phyloP scores from a whole-genome alignment of 2,888 invertebrate species.

The Labia minor region DNA sequence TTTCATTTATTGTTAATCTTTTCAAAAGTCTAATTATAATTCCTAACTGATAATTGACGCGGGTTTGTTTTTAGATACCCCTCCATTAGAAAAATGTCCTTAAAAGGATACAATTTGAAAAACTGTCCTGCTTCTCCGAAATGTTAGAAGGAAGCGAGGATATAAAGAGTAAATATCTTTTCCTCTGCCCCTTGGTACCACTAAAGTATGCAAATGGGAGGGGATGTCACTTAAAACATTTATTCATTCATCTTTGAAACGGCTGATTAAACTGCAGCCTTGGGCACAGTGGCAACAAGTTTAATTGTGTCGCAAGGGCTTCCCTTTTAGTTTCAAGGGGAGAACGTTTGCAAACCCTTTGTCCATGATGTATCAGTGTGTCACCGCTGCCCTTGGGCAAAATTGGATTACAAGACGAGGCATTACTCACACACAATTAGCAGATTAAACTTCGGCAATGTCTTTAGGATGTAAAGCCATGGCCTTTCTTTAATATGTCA shows the following conservation, averaged over 20 bases:
- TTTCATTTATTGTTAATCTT: too few species aligned
- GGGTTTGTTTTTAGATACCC: too few species aligned
- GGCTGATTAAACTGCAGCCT: conserved; percentile 5
- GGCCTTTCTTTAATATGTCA: conserved; percentile 1
- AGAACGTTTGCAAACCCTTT: not conserved
- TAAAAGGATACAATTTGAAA: too few species aligned
- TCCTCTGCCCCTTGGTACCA: too few species aligned
- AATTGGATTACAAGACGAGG: conserved; percentile 8
- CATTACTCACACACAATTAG: conserved; percentile 13
- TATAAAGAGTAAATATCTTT: too few species aligned
- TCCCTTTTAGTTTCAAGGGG: not conserved
- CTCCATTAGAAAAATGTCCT: too few species aligned
- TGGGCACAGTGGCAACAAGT: conserved; percentile 13
- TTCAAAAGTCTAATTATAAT: too few species aligned
- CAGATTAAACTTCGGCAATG: conserved; percentile 1
- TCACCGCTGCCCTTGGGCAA: not conserved
- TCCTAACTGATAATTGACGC: too few species aligned
- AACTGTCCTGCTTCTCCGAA: too few species aligned
- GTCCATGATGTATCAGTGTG: conserved; percentile 13
- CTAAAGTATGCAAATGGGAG: conserved; percentile 2
- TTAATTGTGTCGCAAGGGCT: not conserved
- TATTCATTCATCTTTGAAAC: conserved; percentile 7
- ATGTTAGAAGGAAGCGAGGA: too few species aligned
- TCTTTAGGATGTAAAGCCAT: not conserved
- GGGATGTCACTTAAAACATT: conserved; percentile 13